phyloP scores from a whole-genome alignment of 2,797 vertebrate species.

The Amblyopsis hoosieri region DNA sequence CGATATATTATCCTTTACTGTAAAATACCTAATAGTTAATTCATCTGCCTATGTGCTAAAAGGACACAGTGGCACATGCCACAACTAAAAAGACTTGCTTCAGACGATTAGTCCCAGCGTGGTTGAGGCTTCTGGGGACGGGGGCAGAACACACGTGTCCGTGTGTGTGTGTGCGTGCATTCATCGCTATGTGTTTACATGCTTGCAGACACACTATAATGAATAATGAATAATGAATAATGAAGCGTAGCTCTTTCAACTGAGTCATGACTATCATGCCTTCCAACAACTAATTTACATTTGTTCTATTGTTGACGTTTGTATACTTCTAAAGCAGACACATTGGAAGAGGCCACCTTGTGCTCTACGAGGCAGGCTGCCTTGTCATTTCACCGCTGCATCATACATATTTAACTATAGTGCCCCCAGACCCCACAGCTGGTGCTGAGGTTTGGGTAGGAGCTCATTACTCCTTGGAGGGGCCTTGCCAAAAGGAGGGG shows the following conservation, averaged over 20 bases:
- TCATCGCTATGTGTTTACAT: background rate
- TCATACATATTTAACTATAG: constrained; percentile 61
- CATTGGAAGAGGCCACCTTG: constrained; percentile 25
- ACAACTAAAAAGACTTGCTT: too few relatives aligned
- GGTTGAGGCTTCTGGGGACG: too few relatives aligned
- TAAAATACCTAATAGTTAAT: too few relatives aligned
- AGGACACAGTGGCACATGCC: too few relatives aligned
- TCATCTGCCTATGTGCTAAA: too few relatives aligned
- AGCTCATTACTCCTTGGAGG: constrained; percentile 74
- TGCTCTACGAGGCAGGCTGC: constrained; percentile 30
- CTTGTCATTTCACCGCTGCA: constrained; percentile 28
- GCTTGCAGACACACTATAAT: background rate
- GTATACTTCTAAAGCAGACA: constrained; percentile 18
- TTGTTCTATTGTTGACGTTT: constrained; percentile 31
- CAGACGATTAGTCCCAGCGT: too few relatives aligned
- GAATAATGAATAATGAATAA: background rate
- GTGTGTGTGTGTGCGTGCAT: background rate
- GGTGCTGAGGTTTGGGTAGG: constrained; percentile 73
- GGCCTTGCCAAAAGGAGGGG: constrained; percentile 63
- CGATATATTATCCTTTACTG: too few relatives aligned
- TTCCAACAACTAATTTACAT: constrained; percentile 26
- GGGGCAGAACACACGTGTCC: background rate
- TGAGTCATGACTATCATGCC: constrained; percentile 28
- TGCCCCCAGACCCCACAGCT: constrained; percentile 74
- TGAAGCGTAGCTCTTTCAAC: constrained; percentile 13